Base-by-base conservation (phyloP, 2,113 vertebrate genomes). In the Oenanthe melanoleuca region DNA sequence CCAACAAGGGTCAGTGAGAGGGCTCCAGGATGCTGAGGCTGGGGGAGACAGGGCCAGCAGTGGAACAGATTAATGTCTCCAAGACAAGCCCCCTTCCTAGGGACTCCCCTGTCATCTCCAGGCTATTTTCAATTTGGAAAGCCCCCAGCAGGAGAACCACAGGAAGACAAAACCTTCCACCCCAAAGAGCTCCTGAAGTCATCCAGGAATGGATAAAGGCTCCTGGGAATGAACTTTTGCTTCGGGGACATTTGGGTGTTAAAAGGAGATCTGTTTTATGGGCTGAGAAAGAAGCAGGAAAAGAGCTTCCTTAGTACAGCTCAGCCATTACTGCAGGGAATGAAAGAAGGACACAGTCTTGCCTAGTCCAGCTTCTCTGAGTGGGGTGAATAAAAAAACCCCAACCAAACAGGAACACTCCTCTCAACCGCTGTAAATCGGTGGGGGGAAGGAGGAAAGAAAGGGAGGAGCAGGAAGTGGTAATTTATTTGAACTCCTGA, bases 381-480 rank as follows among this genome's bases (percentile, higher is more conserved):
- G 66, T 3, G 7, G 37, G 15, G 2, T 25, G 45, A 45, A 82
- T 33, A 31, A 49, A 56, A 63, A 87, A 79, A 12, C 6, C 21
- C 12, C 24, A 71, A 42, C 4, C 24, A 21, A 92, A 79, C 29
- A 75, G 57, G 29, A 86, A 80, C 45, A 49, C 45, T 49, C 5
- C 21, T 72, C 66, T 89, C 14, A 64, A 75, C 65, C 45, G 44
- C 37, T 52, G 12, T 29, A 79, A 82, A 86, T 47, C 11, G 4
- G n/a, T 33, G 44, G 24, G n/a, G 57, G 59, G 31, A 57, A 70
- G 59, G 59, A 87, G 74, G 34, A 83, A 52, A 83, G 42, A 93
- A 75, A 90, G 42, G 85, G 75, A 93, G 85, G 87, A 90, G 75
- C 88, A 86, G 88, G 89, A 96, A 93, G 82, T 70, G 85, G 87